A percentile compares a stretch with the other conserved stretches of the same genome.
These are phyloP conservation scores for Bambusicola thoracicus DNA, from an alignment of 2,113 vertebrate species.

Conservation along the genomic window DNA sequence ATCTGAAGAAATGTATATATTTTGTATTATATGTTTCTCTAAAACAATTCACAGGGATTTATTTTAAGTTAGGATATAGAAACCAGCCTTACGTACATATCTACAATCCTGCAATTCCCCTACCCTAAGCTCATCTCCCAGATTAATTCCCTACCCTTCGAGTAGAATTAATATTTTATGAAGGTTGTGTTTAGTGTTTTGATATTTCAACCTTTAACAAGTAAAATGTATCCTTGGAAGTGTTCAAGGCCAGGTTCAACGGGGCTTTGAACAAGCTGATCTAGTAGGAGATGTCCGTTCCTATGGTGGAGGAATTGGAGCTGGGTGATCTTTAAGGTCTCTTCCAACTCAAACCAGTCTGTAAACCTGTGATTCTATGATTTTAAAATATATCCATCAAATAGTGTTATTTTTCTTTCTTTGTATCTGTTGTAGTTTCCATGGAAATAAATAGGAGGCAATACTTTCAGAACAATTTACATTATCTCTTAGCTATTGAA, in stretches of 20 bases:
- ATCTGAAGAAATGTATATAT: neutral
- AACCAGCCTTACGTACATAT: neutral
- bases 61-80: neutral
- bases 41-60: neutral
- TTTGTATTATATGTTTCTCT: neutral
- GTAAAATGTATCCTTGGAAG: neutral
- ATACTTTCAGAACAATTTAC: neutral
- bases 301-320: neutral
- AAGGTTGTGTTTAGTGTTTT: neutral
- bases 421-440: neutral
- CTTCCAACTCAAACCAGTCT: no score
- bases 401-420: neutral
- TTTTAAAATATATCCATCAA: no score
- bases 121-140: accelerated
- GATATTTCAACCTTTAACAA: neutral
- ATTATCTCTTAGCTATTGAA: neutral
- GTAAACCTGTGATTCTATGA: no score
- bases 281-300: neutral
- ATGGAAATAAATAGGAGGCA: neutral
- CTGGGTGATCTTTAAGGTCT: neutral
- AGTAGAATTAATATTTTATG: neutral
- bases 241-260: neutral
- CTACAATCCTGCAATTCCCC: neutral
- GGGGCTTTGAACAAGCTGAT: neutral
- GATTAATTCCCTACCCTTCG: neutral